These are phyloP conservation scores for Cecropterus lyciades DNA, from an alignment of 1,140 invertebrate species.

Conservation along the genomic window DNA sequence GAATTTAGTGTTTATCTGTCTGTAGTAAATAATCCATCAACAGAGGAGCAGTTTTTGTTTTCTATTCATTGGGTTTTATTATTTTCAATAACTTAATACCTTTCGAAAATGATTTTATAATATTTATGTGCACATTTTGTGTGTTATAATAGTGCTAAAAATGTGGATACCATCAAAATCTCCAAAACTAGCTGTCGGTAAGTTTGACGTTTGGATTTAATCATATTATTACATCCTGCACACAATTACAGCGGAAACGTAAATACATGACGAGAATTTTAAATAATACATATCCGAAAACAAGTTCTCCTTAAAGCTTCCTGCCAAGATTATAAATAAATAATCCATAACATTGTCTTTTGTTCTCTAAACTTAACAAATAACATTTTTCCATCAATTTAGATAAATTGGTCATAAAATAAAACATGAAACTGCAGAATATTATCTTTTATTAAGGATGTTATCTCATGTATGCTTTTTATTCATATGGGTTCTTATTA, in stretches of 20 bases:
- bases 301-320: conserved; percentile 19
- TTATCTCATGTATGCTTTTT: too few relatives aligned
- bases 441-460: too few relatives aligned
- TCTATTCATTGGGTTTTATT: conserved; percentile 39
- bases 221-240: conserved; percentile 73
- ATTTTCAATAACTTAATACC: conserved; percentile 31
- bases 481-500: not conserved
- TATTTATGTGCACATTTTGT: conserved; percentile 26
- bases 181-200: conserved; percentile 74
- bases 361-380: not conserved
- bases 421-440: too few relatives aligned
- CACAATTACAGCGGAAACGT: conserved; percentile 71
- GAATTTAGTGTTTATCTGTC: conserved; percentile 8
- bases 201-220: conserved; percentile 66
- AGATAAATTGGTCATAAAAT: too few relatives aligned
- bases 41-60: conserved; percentile 34
- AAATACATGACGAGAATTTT: conserved; percentile 72
- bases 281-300: conserved; percentile 39
- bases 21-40: conserved; percentile 27
- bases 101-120: conserved; percentile 42
- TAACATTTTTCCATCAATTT: too few relatives aligned
- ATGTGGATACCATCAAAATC: conserved; percentile 78
- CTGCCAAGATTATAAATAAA: conserved; percentile 1
- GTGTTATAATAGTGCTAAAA: conserved; percentile 40
- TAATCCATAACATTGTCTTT: not conserved